A percentile compares a stretch with the other conserved stretches of the same genome.
Conservation (phyloP, 2,797 vertebrate genomes). For the Typhlichthys eigenmanni region DNA sequence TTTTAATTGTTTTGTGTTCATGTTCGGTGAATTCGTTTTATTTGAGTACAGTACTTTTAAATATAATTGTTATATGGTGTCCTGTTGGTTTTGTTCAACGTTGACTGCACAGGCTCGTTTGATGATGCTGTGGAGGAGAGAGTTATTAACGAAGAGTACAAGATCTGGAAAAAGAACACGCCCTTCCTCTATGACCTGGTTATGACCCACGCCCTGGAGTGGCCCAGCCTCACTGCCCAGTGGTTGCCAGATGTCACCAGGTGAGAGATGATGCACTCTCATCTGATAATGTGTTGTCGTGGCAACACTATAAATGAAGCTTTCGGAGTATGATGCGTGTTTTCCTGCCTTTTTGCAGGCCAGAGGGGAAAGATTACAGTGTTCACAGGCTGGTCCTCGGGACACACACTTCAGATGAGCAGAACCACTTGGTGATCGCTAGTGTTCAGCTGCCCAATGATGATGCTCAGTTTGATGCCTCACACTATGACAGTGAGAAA, state of each 20-base stretch:
- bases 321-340: background rate
- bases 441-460: constrained; percentile 97
- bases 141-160: constrained; percentile 97
- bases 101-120: constrained; percentile 84
- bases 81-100: background rate
- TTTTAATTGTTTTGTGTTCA: too few species aligned
- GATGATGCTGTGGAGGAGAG: constrained; percentile 98
- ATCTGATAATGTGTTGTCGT: background rate
- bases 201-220: constrained; percentile 97
- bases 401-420: constrained; percentile 96
- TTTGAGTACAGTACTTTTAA: background rate
- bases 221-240: constrained; percentile 97
- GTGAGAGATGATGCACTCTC: constrained; percentile 57
- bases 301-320: background rate
- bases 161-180: constrained; percentile 99
- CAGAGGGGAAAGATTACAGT: constrained; percentile 97
- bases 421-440: constrained; percentile 95
- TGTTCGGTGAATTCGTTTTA: too few species aligned
- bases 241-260: constrained; percentile 98
- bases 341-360: constrained; percentile 72
- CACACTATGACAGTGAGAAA: constrained; percentile 97
- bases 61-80: background rate
- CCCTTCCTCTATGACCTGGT: constrained; percentile 97
- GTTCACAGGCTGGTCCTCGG: constrained; percentile 94
- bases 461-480: constrained; percentile 96